These are phyloP conservation scores for Oedothorax gibbosus DNA, from an alignment of 1,140 invertebrate genomes.

Conservation along the genomic window DNA sequence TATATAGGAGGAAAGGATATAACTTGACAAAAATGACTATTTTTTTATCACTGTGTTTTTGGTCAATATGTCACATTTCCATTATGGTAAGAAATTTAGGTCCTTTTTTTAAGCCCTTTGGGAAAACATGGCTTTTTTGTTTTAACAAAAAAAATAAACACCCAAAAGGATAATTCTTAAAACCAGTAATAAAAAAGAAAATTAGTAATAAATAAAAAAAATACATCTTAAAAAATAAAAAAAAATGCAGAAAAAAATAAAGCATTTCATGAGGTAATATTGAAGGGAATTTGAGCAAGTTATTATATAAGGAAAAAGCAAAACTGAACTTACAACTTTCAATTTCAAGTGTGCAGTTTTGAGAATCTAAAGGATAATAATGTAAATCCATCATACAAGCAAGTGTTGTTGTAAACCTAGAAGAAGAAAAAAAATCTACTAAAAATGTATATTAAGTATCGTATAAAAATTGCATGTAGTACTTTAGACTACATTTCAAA, in stretches of 20 bases:
- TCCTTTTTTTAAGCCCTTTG: no score
- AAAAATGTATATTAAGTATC: neutral
- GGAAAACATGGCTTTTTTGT: no score
- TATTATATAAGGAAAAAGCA: neutral
- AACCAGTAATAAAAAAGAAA: no score
- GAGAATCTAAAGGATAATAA: conserved; percentile 96
- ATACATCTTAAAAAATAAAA: conserved; percentile 3
- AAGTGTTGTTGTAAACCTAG: conserved; percentile 91
- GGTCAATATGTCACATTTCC: no score
- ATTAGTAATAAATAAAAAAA: neutral
- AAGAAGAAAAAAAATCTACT: conserved; percentile 13
- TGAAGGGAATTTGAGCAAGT: neutral
- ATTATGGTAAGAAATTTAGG: no score
- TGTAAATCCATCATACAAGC: conserved; percentile 99
- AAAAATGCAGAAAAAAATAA: neutral
- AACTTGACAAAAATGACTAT: no score
- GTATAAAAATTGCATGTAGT: no score
- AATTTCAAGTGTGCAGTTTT: conserved; percentile 99
- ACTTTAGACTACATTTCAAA: no score
- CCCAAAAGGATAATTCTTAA: no score
- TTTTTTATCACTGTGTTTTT: no score
- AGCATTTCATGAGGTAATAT: neutral
- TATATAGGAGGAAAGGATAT: no score
- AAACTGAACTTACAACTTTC: conserved; percentile 90
- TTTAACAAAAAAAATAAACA: no score